Evolutionary conservation across 2,888 invertebrate species (phyloP).

Genomic region (Julus scandinavius): DNA sequence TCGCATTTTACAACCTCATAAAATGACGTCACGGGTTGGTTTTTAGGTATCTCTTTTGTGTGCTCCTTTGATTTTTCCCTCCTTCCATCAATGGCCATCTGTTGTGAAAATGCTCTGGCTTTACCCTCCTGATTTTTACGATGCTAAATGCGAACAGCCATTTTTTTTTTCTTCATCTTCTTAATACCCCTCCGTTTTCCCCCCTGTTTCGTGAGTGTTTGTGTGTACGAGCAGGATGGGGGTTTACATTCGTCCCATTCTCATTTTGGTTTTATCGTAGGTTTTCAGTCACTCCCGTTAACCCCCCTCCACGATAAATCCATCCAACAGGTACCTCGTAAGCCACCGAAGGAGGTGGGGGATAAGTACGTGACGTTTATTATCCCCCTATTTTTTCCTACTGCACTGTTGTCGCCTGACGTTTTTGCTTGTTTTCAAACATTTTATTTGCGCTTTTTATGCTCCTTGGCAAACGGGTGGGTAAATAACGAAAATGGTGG

Average conservation of each 20-base stretch:
- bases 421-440: background rate
- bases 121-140: slow-evolving; percentile 42
- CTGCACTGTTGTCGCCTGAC: background rate
- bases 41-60: slow-evolving; percentile 10
- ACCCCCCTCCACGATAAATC: background rate
- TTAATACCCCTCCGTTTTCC: background rate
- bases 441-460: background rate
- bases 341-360: background rate
- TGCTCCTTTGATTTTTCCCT: background rate
- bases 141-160: slow-evolving; percentile 33
- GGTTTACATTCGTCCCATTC: background rate
- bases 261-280: background rate
- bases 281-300: background rate
- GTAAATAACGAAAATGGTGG: too few species aligned
- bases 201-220: background rate
- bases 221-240: background rate
- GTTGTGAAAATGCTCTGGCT: slow-evolving; percentile 11
- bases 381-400: background rate
- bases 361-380: background rate
- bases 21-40: background rate
- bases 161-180: background rate
- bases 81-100: background rate
- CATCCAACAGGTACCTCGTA: slow-evolving; percentile 18
- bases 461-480: background rate
- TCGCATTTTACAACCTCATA: background rate